Conservation (phyloP, 2,888 invertebrate genomes). For the Erebia palarica region DNA sequence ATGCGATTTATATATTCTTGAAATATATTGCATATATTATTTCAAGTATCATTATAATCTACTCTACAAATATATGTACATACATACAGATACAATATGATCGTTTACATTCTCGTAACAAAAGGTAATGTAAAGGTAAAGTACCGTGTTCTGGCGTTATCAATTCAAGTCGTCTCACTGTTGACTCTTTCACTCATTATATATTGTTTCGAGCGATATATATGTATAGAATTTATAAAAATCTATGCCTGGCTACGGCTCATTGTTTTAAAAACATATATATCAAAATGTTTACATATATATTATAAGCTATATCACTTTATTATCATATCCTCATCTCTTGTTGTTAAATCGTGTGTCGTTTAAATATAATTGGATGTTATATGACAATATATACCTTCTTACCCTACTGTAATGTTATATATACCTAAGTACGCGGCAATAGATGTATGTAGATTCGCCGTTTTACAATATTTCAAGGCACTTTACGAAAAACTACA, state of each 20-base stretch:
- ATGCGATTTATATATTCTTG: not conserved
- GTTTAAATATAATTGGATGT: slow-evolving; percentile 67
- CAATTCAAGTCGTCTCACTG: slow-evolving; percentile 64
- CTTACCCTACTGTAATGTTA: slow-evolving; percentile 49
- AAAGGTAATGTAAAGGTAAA: not conserved
- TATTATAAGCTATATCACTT: slow-evolving; percentile 58
- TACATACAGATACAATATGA: not conserved
- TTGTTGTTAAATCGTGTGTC: slow-evolving; percentile 73
- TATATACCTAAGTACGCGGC: slow-evolving; percentile 44
- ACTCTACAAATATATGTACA: too few species aligned
- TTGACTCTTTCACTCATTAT: slow-evolving; percentile 60
- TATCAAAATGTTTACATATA: slow-evolving; percentile 50
- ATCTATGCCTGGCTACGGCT: slow-evolving; percentile 61
- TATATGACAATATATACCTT: slow-evolving; percentile 78
- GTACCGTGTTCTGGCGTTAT: slow-evolving; percentile 57
- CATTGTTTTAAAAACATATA: slow-evolving; percentile 47
- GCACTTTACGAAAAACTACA: not conserved
- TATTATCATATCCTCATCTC: slow-evolving; percentile 72
- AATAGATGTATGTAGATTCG: not conserved
- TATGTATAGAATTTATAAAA: slow-evolving; percentile 51
- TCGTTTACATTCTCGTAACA: not conserved
- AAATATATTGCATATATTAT: not conserved
- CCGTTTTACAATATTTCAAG: slow-evolving; percentile 10
- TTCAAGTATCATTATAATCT: not conserved
- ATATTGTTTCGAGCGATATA: slow-evolving; percentile 49